Conservation (phyloP, 1,140 invertebrate genomes). For the Drosophila takahashii region DNA sequence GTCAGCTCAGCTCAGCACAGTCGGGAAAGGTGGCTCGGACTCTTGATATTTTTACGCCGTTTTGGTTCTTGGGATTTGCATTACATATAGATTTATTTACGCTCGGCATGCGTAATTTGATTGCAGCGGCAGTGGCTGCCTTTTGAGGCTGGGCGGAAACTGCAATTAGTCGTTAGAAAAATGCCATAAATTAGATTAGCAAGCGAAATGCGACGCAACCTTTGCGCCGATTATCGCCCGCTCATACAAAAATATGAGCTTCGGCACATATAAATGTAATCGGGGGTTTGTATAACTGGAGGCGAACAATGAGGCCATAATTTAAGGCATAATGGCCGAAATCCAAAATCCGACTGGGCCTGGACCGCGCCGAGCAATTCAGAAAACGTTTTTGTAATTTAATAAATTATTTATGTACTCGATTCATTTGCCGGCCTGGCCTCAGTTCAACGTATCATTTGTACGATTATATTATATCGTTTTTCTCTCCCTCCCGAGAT, state of each 20-base stretch:
- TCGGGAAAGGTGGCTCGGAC: conserved; percentile 53
- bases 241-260: conserved; percentile 9
- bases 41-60: conserved; percentile 57
- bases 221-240: conserved; percentile 64
- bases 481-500: conserved; percentile 28
- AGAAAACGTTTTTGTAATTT: conserved; percentile 75
- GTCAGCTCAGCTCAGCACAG: conserved; percentile 27
- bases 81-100: conserved; percentile 68
- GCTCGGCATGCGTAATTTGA: conserved; percentile 72
- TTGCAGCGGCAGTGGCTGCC: conserved; percentile 27
- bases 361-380: conserved; percentile 47
- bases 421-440: conserved; percentile 47
- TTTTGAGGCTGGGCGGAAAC: conserved; percentile 52
- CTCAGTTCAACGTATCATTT: conserved; percentile 56
- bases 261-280: conserved; percentile 7
- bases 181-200: conserved; percentile 79
- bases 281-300: conserved; percentile 42
- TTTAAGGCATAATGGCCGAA: conserved; percentile 80
- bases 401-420: conserved; percentile 80
- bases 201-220: conserved; percentile 57
- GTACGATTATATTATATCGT: conserved; percentile 60
- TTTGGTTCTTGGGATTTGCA: conserved; percentile 57
- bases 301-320: conserved; percentile 76
- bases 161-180: conserved; percentile 78
- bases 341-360: conserved; percentile 58